Percentiles rank a stretch among this genome's conserved stretches.
Conservation (phyloP, 2,888 invertebrate genomes). For the Anthophora plumipes region DNA sequence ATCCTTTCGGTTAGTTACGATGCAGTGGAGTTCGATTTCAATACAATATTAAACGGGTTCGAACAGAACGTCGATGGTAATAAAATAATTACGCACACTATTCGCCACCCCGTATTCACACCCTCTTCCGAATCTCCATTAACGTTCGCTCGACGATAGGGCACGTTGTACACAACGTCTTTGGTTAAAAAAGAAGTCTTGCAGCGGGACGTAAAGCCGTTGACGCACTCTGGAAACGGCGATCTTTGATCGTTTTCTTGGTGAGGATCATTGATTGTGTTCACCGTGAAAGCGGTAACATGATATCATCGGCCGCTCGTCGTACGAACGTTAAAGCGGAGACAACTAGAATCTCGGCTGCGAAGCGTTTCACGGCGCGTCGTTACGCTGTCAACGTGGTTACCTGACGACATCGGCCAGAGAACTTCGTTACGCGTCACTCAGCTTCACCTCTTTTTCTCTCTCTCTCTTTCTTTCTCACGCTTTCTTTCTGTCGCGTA, state of each 20-base stretch:
- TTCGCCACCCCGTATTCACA: constrained; percentile 48
- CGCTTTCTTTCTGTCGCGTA: background rate
- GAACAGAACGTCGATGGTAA: constrained; percentile 8
- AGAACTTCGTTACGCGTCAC: constrained; percentile 49
- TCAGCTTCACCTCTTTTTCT: constrained; percentile 23
- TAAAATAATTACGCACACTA: constrained; percentile 49
- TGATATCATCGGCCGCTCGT: constrained; percentile 33
- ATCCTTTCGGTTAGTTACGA: constrained; percentile 12
- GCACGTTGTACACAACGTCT: constrained; percentile 34
- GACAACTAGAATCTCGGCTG: constrained; percentile 31
- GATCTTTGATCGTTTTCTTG: constrained; percentile 37
- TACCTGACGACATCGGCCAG: constrained; percentile 72
- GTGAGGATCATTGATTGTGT: constrained; percentile 40
- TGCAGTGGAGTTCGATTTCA: constrained; percentile 10
- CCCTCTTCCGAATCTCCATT: constrained; percentile 43
- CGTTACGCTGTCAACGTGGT: constrained; percentile 53
- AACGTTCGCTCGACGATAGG: constrained; percentile 36
- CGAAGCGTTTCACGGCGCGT: constrained; percentile 30
- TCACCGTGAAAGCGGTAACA: constrained; percentile 6
- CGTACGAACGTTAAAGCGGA: constrained; percentile 44
- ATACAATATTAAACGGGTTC: constrained; percentile 6
- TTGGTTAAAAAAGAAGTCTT: background rate
- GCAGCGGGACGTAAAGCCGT: constrained; percentile 17
- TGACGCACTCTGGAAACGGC: constrained; percentile 10
- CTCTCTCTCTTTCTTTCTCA: background rate